Evolutionary conservation across 2,888 invertebrate genomes (phyloP), one percentile per base, ranked within the genome.

Genomic region (Acheta domesticus): DNA sequence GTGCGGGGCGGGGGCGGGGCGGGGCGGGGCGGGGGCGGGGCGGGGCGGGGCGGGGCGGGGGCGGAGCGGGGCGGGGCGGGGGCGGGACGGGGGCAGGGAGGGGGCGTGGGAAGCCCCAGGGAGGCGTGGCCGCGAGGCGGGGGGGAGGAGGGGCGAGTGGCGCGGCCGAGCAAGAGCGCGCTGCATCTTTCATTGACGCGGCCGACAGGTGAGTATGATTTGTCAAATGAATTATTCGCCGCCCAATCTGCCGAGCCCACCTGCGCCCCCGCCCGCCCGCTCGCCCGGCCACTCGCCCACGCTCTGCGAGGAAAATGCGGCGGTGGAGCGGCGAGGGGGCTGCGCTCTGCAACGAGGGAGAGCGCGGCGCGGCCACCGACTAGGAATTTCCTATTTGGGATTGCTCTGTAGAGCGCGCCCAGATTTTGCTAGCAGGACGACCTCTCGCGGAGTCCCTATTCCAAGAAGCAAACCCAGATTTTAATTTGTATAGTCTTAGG

Each of bases 131-230:
- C n/a, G n/a, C 16, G 16, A 62, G 62, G 62, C 14, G 5, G n/a
- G n/a, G 16, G 62, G 14, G 62, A n/a, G 62, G n/a, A 3, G 12
- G 2, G 5, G 62, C 62, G 14, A 4, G 3, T 5, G 62, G 5
- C 14, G 62, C 62, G 0, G n/a, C 62, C 16, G 62, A 62, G 62
- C 62, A n/a, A 62, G 14, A 62, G 16, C 62, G 62, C 62, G 5
- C 62, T 62, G 62, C 62, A 62, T 19, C 62, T 62, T 62, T 62
- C 14, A 62, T 36, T 19, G 62, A n/a, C 62, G 62, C 14, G 62
- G 62, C 62, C 62, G 62, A 62, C 62, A 62, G 62, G 62, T 62
- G 62, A 62, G 62, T 62, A 62, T 62, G 62, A 62, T 62, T 62
- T 62, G 62, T 62, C 62, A 62, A 62, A 62, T 62, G 62, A 62